Percentiles rank a stretch among this genome's conserved stretches.
phyloP scores from a whole-genome alignment of 1,140 invertebrate species.

The Telenomus remus region DNA sequence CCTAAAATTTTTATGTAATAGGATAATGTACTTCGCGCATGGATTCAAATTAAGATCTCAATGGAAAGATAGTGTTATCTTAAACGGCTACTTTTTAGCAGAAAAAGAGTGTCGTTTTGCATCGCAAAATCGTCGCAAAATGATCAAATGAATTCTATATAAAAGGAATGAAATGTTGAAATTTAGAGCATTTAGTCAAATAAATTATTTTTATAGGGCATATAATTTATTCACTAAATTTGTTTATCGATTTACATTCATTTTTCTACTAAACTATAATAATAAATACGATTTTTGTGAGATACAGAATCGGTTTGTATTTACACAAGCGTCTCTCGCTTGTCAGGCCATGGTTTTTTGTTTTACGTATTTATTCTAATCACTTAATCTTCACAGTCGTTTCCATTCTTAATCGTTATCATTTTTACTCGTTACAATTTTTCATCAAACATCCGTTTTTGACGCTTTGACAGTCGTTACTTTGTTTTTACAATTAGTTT shows the following conservation, averaged over 20 bases:
- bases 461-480: conserved; percentile 53
- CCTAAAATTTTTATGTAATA: no score
- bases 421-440: conserved; percentile 19
- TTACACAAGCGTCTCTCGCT: conserved; percentile 65
- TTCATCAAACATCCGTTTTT: conserved; percentile 33
- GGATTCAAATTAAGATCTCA: no score
- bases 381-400: conserved; percentile 30
- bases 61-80: no score
- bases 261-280: conserved; percentile 69
- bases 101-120: no score
- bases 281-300: conserved; percentile 69
- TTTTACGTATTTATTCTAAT: conserved; percentile 63
- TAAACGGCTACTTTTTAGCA: no score
- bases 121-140: no score
- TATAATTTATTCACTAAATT: conserved; percentile 57
- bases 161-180: no score
- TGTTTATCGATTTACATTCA: conserved; percentile 64
- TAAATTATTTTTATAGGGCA: no score
- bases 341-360: conserved; percentile 65
- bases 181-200: no score
- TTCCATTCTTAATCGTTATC: conserved; percentile 37
- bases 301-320: conserved; percentile 68
- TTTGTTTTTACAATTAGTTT: conserved; percentile 55
- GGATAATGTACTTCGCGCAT: no score
- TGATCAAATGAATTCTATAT: no score